Base-by-base conservation (phyloP, 2,113 vertebrate genomes). In the Solea senegalensis region DNA sequence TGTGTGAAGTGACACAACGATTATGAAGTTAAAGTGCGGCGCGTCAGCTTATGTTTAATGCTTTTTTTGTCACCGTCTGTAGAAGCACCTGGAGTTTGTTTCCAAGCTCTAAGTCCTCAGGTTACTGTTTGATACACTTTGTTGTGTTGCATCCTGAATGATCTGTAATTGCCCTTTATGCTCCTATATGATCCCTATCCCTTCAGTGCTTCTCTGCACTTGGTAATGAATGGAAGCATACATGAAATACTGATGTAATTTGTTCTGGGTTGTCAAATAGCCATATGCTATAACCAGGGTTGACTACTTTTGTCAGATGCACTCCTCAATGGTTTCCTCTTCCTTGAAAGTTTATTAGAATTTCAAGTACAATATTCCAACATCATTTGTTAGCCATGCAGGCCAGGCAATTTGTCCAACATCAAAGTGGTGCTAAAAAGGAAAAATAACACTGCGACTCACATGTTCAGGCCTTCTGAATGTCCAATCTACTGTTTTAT, bases 1-100 rank as follows among this genome's bases (percentile, higher is more conserved):
- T 59, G 55, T 55, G 65, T 46, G 10, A 79, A 44, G 72, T 83
- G 84, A 83, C 75, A 69, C 2, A 2, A 60, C 74, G 74, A 80
- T 87, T 78, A 76, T 62, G 27, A 65, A 80, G 75, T 63, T 61
- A 57, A 72, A 74, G 52, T 50, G 75, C 10, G 12, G 46, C 48
- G 53, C 69, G 81, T 75, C 83, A 41, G 2, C 54, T 71, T 65
- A 16, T 7, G 74, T 79, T 55, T 72, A 3, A 82, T 61, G 34
- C 0, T 16, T 44, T 43, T 21, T 44, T 43, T 21, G 13, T 34
- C 14, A 21, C 14, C 15, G 27, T 74, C 52, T 58, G 15, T 44
- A 46, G 51, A 40, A 52, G 10, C 74, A 57, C 34, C 57, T 68
- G 50, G 56, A 72, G 12, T 54, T 45, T 11, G 34, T 34, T 44